phyloP scores from a whole-genome alignment of 2,113 vertebrate species.

The Labeo rohita region DNA sequence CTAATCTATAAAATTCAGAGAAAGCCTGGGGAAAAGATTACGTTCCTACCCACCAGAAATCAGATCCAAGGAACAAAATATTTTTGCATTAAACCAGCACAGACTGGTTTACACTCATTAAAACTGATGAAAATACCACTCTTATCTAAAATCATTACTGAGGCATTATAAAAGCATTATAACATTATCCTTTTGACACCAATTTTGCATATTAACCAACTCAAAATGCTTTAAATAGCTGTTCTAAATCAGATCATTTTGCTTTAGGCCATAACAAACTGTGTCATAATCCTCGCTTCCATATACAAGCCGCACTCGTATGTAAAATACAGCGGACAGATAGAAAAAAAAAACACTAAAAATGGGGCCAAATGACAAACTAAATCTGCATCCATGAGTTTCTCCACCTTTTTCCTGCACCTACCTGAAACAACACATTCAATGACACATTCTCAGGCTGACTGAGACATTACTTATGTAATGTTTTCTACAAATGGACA shows the following conservation, averaged over 20 bases:
- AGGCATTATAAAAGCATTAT: neutral
- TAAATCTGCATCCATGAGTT: neutral
- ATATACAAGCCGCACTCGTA: slow-evolving; percentile 13
- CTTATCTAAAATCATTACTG: neutral
- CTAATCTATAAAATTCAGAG: neutral
- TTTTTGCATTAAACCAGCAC: neutral
- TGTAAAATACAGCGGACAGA: slow-evolving; percentile 13
- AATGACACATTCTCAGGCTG: neutral
- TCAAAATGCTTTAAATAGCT: slow-evolving; percentile 41
- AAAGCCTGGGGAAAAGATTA: neutral
- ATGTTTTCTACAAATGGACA: slow-evolving; percentile 22
- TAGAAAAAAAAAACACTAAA: neutral
- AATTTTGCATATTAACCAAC: neutral
- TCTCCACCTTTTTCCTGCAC: neutral
- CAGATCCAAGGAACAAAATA: neutral
- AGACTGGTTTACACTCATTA: neutral
- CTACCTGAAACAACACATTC: neutral
- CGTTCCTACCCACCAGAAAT: neutral
- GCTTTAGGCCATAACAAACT: slow-evolving; percentile 29
- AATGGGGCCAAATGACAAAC: neutral
- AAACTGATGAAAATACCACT: neutral
- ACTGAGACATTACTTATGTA: slow-evolving; percentile 12
- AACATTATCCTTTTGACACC: neutral
- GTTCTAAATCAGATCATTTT: slow-evolving; percentile 35
- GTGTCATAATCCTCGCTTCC: neutral